Conservation (phyloP, 2,888 invertebrate genomes). For the Eristalis pertinax region DNA sequence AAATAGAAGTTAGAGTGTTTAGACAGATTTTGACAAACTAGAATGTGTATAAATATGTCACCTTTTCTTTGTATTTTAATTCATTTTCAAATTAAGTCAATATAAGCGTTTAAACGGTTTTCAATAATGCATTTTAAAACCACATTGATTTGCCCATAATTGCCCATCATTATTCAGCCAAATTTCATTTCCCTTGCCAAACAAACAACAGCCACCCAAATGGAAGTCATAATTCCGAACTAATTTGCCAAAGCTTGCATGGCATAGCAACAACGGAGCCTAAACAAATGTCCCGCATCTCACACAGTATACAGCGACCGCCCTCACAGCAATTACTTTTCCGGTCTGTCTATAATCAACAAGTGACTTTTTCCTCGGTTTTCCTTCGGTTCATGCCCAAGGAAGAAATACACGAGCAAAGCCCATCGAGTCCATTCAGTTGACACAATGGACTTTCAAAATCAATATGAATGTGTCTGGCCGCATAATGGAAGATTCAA, state of each 20-base stretch:
- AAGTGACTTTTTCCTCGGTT: constrained; percentile 41
- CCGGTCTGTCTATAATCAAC: constrained; percentile 55
- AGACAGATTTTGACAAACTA: too few relatives aligned
- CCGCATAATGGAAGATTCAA: constrained; percentile 47
- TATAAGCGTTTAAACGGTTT: too few relatives aligned
- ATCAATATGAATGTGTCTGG: constrained; percentile 67
- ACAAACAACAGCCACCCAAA: too few relatives aligned
- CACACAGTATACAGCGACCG: constrained; percentile 29
- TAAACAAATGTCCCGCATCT: constrained; percentile 48
- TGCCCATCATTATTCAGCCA: too few relatives aligned
- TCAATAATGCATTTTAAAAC: too few relatives aligned
- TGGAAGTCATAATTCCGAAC: too few relatives aligned
- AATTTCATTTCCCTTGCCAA: too few relatives aligned
- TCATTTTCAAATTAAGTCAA: too few relatives aligned
- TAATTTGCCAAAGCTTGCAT: neutral
- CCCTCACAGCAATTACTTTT: constrained; percentile 48
- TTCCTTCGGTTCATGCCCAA: neutral
- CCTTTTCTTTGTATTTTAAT: too few relatives aligned
- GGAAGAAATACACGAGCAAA: neutral
- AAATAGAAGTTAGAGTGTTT: neutral
- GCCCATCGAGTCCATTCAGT: constrained; percentile 20
- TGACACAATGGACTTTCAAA: constrained; percentile 46
- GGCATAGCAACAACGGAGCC: constrained; percentile 22
- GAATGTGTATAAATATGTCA: too few relatives aligned
- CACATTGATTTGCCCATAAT: too few relatives aligned